Percentiles rank a stretch among this genome's conserved stretches.
Conservation (phyloP, 2,797 vertebrate genomes). For the Arnoldichthys spilopterus region DNA sequence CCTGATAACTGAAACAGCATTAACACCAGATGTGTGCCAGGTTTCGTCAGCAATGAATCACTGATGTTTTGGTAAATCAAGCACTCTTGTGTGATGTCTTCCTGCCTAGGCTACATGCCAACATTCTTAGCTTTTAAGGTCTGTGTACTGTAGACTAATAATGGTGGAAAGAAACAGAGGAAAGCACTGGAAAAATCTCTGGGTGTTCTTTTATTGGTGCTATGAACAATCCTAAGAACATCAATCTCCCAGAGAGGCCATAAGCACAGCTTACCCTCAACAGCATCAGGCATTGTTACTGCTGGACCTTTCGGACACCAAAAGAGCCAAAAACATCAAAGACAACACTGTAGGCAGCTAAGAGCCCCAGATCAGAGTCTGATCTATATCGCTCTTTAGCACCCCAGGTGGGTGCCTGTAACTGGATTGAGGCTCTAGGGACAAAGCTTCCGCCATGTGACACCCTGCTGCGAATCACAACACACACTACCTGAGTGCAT, state of each 20-base stretch:
- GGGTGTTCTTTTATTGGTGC: not conserved
- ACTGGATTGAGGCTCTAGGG: constrained; percentile 62
- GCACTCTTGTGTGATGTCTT: constrained; percentile 13
- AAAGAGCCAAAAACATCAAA: constrained; percentile 16
- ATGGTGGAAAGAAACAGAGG: not conserved
- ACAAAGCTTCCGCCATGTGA: constrained; percentile 57
- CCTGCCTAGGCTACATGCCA: constrained; percentile 18
- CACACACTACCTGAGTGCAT: constrained; percentile 63
- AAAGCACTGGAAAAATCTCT: not conserved
- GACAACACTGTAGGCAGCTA: constrained; percentile 23
- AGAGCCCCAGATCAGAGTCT: constrained; percentile 52
- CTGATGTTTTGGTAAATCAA: constrained; percentile 35
- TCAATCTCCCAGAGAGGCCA: not conserved
- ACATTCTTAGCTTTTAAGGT: constrained; percentile 6
- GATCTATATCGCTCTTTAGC: constrained; percentile 41
- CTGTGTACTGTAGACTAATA: not conserved
- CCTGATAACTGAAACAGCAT: constrained; percentile 23
- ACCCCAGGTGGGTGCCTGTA: constrained; percentile 57
- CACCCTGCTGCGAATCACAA: constrained; percentile 68
- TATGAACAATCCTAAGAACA: not conserved
- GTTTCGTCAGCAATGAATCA: constrained; percentile 27
- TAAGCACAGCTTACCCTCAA: not conserved
- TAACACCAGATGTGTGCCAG: constrained; percentile 16
- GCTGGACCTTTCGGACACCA: constrained; percentile 3
- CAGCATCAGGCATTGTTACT: not conserved